Percentiles rank a stretch among this genome's conserved stretches.
phyloP scores from a whole-genome alignment of 2,113 vertebrate species.

The Cynocephalus volans region DNA sequence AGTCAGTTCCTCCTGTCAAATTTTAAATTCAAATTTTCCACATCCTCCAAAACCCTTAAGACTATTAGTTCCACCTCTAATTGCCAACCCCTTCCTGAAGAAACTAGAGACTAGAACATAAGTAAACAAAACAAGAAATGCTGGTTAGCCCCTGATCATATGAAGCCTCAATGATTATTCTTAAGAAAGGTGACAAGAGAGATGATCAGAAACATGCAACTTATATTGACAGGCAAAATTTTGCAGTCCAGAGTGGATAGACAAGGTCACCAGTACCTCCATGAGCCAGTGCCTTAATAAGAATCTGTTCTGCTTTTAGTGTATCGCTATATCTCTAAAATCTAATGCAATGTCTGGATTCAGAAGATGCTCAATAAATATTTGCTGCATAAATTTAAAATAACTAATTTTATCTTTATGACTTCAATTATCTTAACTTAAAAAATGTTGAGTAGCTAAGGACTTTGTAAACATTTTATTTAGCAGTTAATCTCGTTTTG shows the following conservation, averaged over 20 bases:
- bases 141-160: not conserved
- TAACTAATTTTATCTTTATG: slow-evolving; percentile 31
- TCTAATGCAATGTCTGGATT: not conserved
- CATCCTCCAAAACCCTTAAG: not conserved
- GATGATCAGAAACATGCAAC: not conserved
- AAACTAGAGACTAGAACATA: not conserved
- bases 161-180: not conserved
- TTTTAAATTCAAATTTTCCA: not conserved
- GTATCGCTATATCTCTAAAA: not conserved
- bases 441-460: not conserved
- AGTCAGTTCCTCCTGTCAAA: not conserved
- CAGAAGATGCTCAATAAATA: not conserved
- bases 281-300: not conserved
- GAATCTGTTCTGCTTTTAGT: not conserved
- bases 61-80: not conserved
- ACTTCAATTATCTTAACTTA: not conserved
- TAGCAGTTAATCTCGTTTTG: not conserved
- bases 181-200: slow-evolving; percentile 1
- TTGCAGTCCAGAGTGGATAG: not conserved
- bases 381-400: not conserved
- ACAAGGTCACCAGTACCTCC: not conserved
- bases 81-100: not conserved
- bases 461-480: slow-evolving; percentile 7
- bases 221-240: slow-evolving; percentile 19
- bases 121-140: not conserved